Evolutionary conservation across 1,140 invertebrate species (phyloP), one percentile per base, ranked within the genome.

Genomic region (Drosophila murphyi): DNA sequence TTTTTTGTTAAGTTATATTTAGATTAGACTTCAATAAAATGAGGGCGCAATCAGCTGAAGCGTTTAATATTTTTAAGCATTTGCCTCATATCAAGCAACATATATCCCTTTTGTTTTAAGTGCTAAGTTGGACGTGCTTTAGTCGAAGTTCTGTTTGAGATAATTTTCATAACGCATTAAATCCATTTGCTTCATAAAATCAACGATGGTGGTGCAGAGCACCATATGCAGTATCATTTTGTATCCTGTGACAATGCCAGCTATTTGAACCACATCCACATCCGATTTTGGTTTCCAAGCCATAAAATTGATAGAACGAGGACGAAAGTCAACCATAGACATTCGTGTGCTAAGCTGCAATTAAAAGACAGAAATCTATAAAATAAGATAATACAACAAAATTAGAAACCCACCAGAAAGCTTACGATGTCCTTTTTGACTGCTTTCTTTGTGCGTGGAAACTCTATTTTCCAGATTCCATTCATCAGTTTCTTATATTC

Each of bases 101-200:
- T 20, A 20, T 20, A 1, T 20, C 20, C 20, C 20, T 20, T 20
- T 20, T 20, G 20, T 20, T 20, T 20, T 20, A 20, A 20, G 20
- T 37, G 35, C 1, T 7, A 37, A 7, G 35, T 8, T n/a, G 4
- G 12, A 28, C 3, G 20, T 7, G 2, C 2, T 55, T 55, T 28
- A 60, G 4, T 45, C 8, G 7, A 29, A 43, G n/a, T 72, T 20
- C 39, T 43, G 20, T 48, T 61, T 64, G 0, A 69, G 35, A 31
- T 61, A 61, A 2, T 34, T 35, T 3, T 69, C 55, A 6, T 82
- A 29, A 5, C 47, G 37, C 2, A 20, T n/a, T 20, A 81, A 50
- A 41, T 81, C 79, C 50, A 39, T 12, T 52, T 68, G 61, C 47
- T 69, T 63, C 1, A 59, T 20, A 43, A 76, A 48, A 31, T 80